Conservation (phyloP, 2,113 vertebrate genomes). For the Erinaceus europaeus region DNA sequence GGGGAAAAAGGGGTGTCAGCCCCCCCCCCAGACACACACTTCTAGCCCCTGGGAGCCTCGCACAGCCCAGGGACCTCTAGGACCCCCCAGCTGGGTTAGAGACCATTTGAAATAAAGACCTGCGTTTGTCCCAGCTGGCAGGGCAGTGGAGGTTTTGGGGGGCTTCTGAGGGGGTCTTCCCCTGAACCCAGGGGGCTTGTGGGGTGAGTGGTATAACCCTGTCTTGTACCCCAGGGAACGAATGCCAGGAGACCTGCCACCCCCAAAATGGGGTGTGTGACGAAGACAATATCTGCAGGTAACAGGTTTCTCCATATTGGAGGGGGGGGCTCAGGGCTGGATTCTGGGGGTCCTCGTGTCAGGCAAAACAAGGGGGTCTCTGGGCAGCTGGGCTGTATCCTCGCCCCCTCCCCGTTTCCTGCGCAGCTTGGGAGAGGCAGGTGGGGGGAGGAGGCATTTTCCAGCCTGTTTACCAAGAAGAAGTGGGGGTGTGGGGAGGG, state of each 20-base stretch:
- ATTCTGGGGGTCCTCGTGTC: background rate
- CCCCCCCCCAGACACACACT: no score
- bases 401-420: background rate
- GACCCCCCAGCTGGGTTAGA: no score
- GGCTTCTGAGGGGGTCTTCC: no score
- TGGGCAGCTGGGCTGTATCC: background rate
- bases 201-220: constrained; percentile 38
- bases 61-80: no score
- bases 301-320: constrained; percentile 38
- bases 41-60: no score
- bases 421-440: background rate
- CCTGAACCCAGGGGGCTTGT: background rate
- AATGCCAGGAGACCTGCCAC: constrained; percentile 88
- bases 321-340: background rate
- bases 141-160: no score
- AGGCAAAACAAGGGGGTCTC: background rate
- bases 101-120: no score
- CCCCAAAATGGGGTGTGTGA: constrained; percentile 91
- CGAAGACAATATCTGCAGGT: constrained; percentile 92
- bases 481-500: background rate
- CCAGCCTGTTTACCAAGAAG: background rate
- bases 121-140: no score
- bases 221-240: constrained; percentile 82
- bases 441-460: no score
- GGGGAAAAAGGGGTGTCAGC: no score